Percentiles rank a stretch among this genome's conserved stretches.
These are phyloP conservation scores for Tuta absoluta DNA, from an alignment of 2,888 invertebrate species.

Conservation along the genomic window DNA sequence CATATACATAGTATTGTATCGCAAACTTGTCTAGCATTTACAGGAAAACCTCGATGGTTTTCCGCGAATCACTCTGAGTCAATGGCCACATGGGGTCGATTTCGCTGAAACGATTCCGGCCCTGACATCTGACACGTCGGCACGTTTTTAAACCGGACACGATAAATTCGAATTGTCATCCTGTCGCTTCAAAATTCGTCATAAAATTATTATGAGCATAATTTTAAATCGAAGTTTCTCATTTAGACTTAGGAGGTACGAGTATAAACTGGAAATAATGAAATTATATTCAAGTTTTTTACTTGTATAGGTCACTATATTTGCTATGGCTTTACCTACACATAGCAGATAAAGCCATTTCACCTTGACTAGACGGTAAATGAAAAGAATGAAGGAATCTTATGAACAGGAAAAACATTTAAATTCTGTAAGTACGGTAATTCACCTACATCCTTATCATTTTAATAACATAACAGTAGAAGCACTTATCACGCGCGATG, in stretches of 20 bases:
- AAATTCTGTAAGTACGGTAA: too few species aligned
- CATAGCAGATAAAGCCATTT: too few species aligned
- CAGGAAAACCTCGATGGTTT: constrained; percentile 34
- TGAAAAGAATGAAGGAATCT: too few species aligned
- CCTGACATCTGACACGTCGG: neutral
- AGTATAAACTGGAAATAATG: too few species aligned
- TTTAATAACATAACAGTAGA: constrained; percentile 1
- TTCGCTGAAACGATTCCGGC: constrained; percentile 15
- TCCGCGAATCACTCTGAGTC: constrained; percentile 56
- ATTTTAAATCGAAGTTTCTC: neutral
- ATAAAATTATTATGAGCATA: neutral
- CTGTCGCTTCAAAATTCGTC: neutral
- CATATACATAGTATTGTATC: constrained; percentile 8
- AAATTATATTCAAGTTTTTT: too few species aligned
- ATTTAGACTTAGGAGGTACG: too few species aligned
- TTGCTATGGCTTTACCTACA: too few species aligned
- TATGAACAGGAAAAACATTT: too few species aligned
- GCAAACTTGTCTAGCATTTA: constrained; percentile 32
- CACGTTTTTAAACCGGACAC: neutral
- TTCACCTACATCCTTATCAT: neutral
- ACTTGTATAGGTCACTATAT: too few species aligned
- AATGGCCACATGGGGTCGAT: constrained; percentile 40
- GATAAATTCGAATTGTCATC: neutral
- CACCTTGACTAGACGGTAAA: too few species aligned
- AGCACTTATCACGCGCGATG: neutral